phyloP scores from a whole-genome alignment of 2,113 vertebrate species.

The Vulpes ferrilata region DNA sequence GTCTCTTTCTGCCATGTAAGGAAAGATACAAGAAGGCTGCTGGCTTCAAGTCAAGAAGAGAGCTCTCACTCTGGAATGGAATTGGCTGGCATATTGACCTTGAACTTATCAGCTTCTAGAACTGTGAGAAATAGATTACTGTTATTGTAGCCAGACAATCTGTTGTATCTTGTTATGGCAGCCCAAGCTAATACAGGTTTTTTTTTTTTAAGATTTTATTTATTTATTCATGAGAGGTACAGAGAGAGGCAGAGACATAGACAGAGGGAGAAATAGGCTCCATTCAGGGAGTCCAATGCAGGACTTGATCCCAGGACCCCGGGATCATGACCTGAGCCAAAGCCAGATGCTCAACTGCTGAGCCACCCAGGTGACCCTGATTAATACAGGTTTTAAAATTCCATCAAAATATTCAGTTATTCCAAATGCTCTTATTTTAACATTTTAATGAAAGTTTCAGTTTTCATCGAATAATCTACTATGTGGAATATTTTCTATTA shows the following conservation, averaged over 20 bases:
- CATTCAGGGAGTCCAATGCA: too few relatives aligned
- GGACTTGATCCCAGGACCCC: too few relatives aligned
- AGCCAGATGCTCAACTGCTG: too few relatives aligned
- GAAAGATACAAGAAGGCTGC: not conserved
- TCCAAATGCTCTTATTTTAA: not conserved
- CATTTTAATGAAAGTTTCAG: conserved; percentile 5
- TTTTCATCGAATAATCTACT: not conserved
- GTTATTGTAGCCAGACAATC: not conserved
- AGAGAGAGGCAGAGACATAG: too few relatives aligned
- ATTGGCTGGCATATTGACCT: not conserved
- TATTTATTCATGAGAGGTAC: too few relatives aligned
- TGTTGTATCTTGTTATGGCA: not conserved
- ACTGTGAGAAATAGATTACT: not conserved
- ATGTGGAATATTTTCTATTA: not conserved
- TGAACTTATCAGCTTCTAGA: not conserved
- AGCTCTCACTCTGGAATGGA: not conserved
- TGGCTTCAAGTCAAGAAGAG: not conserved
- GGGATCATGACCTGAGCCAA: too few relatives aligned
- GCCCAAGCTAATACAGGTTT: not conserved
- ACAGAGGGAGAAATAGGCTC: too few relatives aligned
- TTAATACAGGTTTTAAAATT: not conserved
- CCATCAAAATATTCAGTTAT: not conserved
- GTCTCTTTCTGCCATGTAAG: not conserved
- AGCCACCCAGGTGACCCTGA: not conserved
- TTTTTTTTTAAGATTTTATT: too few relatives aligned